Evolutionary conservation across 1,140 invertebrate genomes (phyloP).

Genomic region (Papilio glaucus): DNA sequence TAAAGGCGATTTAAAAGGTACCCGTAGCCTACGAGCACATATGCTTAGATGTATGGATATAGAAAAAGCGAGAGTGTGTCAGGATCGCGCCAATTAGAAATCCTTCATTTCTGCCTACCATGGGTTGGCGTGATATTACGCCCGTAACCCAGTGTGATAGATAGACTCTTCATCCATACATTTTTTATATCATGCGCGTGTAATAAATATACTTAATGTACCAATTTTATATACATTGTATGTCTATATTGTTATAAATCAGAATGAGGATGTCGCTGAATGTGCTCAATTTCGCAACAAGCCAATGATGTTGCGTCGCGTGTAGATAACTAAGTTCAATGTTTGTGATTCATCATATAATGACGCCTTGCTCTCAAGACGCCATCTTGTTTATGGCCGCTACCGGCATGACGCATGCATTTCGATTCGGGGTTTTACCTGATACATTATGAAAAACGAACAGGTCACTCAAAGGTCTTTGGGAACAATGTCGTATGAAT

Average conservation of each 20-base stretch:
- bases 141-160: too few relatives aligned
- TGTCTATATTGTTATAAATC: background rate
- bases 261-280: background rate
- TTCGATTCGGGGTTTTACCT: conserved; percentile 10
- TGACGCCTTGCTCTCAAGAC: background rate
- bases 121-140: too few relatives aligned
- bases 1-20: too few relatives aligned
- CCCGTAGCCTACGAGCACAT: too few relatives aligned
- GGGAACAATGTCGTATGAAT: background rate
- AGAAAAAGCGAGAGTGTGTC: too few relatives aligned
- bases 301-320: conserved; percentile 24
- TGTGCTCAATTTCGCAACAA: conserved; percentile 19
- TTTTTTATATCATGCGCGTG: too few relatives aligned
- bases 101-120: too few relatives aligned
- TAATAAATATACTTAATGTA: too few relatives aligned
- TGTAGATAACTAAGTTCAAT: background rate
- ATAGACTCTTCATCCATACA: too few relatives aligned
- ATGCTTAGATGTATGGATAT: too few relatives aligned
- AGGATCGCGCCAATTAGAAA: too few relatives aligned
- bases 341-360: conserved; percentile 7
- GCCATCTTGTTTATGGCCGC: conserved; percentile 1
- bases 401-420: background rate
- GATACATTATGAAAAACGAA: background rate
- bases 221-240: background rate
- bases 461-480: conserved; percentile 9